phyloP scores from a whole-genome alignment of 2,113 vertebrate genomes.

The Reinhardtius hippoglossoides region DNA sequence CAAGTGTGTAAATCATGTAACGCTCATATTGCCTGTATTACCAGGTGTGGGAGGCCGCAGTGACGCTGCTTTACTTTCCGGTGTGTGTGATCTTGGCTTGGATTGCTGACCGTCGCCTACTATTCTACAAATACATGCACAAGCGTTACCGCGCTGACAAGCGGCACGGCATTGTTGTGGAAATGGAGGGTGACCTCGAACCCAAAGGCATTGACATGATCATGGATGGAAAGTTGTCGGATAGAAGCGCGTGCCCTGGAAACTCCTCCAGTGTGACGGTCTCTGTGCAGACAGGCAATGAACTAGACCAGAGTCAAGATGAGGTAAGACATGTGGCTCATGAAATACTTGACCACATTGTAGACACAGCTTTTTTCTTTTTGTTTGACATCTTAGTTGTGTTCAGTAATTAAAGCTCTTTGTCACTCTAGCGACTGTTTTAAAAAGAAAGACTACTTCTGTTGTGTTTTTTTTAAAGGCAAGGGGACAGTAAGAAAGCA shows the following conservation, averaged over 20 bases:
- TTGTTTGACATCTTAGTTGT: too few relatives aligned
- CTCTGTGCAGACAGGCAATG: constrained; percentile 84
- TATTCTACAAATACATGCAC: constrained; percentile 96
- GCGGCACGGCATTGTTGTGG: constrained; percentile 92
- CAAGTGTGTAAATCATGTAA: neutral
- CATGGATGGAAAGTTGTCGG: constrained; percentile 84
- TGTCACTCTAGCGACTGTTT: too few relatives aligned
- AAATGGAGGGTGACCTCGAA: constrained; percentile 87
- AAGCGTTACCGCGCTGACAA: constrained; percentile 93
- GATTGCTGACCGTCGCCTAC: constrained; percentile 92
- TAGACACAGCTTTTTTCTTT: neutral
- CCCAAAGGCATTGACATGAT: constrained; percentile 86
- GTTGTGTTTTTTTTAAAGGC: too few relatives aligned
- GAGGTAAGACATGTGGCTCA: constrained; percentile 78
- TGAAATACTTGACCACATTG: neutral
- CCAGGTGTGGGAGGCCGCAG: constrained; percentile 92
- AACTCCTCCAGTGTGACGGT: constrained; percentile 71
- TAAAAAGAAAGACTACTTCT: too few relatives aligned
- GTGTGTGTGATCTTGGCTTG: constrained; percentile 93
- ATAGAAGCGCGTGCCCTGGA: constrained; percentile 47
- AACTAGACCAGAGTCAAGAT: constrained; percentile 87
- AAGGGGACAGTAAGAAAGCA: too few relatives aligned
- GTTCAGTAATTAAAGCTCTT: too few relatives aligned
- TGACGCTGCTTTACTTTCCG: constrained; percentile 93
- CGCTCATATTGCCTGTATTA: neutral